Evolutionary conservation across 2,113 vertebrate genomes (phyloP), one percentile per base, ranked within the genome.

Genomic region (Centrocercus urophasianus): DNA sequence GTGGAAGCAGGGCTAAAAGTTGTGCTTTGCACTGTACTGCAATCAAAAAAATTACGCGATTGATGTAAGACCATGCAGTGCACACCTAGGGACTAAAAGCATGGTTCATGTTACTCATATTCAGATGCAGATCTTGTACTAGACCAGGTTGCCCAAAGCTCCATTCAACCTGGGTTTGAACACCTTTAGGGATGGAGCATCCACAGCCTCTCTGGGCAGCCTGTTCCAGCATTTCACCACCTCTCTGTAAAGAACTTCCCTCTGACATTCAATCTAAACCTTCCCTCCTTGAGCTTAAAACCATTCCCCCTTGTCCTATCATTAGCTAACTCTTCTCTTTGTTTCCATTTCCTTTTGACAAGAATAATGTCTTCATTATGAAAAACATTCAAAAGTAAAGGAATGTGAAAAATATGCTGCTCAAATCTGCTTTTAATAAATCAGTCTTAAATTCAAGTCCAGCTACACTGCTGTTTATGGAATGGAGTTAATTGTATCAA

Each of bases 381-480:
- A 66, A 89, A 93, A 78, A 32, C 13, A 71, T 83, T 77, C 5
- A 40, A 18, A 86, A 65, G 16, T 54, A 60, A 24, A 89, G 9
- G 28, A 69, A 79, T 34, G 11, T 67, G 47, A 93, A 89, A 45
- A 85, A 59, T 6, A 70, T 7, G 28, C 69, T 86, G 22, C 15
- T 10, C 5, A 73, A 75, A 87, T 48, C 54, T 79, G 3, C 79
- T 91, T 85, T 91, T 85, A 87, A 89, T 76, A 82, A 94, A 73
- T 9, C 20, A 63, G 36, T 25, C 21, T 38, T 1, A 9, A 50
- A 74, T 63, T 86, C 54, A 93, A 84, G 9, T 47, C 54, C 10
- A 63, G 12, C 19, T 45, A 72, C 21, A 32, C 7, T 50, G 30
- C 17, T 63, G 17, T 76, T 85, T 63, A 42, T 40, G 32, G 45